Evolutionary conservation across 2,888 invertebrate species (phyloP).

Genomic region (Drosophila cracens): DNA sequence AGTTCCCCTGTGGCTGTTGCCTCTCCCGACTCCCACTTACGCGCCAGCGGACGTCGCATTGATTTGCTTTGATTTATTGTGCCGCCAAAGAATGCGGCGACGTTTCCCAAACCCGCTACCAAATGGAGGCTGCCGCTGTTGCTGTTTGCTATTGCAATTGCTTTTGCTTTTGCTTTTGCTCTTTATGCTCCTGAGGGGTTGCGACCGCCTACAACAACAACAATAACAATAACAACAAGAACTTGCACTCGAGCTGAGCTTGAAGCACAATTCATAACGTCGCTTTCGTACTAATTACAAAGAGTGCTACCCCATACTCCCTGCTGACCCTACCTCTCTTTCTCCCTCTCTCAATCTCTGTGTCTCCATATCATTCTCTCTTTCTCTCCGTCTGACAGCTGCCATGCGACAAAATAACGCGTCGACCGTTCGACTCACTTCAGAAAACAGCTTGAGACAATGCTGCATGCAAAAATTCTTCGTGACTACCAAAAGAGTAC

Average conservation of each 20-base stretch:
- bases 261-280: slow-evolving; percentile 81
- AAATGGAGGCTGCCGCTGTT: slow-evolving; percentile 19
- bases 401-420: slow-evolving; percentile 55
- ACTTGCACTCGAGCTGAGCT: slow-evolving; percentile 71
- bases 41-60: slow-evolving; percentile 67
- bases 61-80: slow-evolving; percentile 85
- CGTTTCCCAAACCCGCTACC: slow-evolving; percentile 47
- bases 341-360: slow-evolving; percentile 21
- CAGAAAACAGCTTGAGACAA: slow-evolving; percentile 81
- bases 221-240: slow-evolving; percentile 27
- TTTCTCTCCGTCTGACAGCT: slow-evolving; percentile 54
- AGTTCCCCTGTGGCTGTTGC: background rate
- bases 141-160: slow-evolving; percentile 7
- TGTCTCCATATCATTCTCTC: slow-evolving; percentile 15
- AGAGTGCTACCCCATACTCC: slow-evolving; percentile 62
- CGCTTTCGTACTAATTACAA: slow-evolving; percentile 82
- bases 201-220: slow-evolving; percentile 44
- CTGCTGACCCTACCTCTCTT: slow-evolving; percentile 3
- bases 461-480: slow-evolving; percentile 74
- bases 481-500: slow-evolving; percentile 41
- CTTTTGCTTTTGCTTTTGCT: slow-evolving; percentile 12
- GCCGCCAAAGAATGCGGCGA: slow-evolving; percentile 63
- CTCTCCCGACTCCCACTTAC: background rate
- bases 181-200: slow-evolving; percentile 54
- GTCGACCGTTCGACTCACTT: slow-evolving; percentile 72